Conservation (phyloP, 2,888 invertebrate genomes). For the Leptura quadrifasciata region DNA sequence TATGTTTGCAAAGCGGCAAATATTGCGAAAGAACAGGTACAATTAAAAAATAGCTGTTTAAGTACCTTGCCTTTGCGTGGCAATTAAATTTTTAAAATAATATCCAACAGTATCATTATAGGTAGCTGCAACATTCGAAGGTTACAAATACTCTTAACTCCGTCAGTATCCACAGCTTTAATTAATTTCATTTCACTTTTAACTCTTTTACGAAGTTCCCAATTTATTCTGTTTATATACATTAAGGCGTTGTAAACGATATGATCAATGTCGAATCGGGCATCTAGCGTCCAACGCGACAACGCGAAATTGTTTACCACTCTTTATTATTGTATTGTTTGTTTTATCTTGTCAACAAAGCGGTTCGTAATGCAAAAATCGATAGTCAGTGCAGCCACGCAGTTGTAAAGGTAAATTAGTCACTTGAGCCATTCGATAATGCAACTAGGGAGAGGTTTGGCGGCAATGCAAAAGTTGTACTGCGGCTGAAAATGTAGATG, state of each 20-base stretch:
- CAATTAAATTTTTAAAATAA: no score
- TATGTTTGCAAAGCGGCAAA: background rate
- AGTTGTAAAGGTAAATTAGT: slow-evolving; percentile 13
- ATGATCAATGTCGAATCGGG: no score
- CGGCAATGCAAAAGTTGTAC: background rate
- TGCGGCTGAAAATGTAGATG: background rate
- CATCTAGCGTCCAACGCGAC: background rate
- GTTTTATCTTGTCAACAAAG: background rate
- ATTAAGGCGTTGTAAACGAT: no score
- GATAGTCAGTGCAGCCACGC: slow-evolving; percentile 15
- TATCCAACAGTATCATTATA: background rate
- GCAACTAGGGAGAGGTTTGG: background rate
- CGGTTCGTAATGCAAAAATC: slow-evolving; percentile 15
- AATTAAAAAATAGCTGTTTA: slow-evolving; percentile 4
- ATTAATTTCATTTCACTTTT: no score
- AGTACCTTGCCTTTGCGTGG: background rate
- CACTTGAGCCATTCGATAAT: background rate
- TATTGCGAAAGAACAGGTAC: background rate
- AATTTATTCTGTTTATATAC: no score
- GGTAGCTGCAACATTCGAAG: background rate
- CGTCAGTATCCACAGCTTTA: background rate
- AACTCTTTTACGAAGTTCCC: no score
- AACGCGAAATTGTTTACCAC: background rate
- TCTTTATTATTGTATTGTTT: background rate
- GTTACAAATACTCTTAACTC: slow-evolving; percentile 9